Conservation (phyloP, 1,140 invertebrate genomes). For the Papilio dardanus region DNA sequence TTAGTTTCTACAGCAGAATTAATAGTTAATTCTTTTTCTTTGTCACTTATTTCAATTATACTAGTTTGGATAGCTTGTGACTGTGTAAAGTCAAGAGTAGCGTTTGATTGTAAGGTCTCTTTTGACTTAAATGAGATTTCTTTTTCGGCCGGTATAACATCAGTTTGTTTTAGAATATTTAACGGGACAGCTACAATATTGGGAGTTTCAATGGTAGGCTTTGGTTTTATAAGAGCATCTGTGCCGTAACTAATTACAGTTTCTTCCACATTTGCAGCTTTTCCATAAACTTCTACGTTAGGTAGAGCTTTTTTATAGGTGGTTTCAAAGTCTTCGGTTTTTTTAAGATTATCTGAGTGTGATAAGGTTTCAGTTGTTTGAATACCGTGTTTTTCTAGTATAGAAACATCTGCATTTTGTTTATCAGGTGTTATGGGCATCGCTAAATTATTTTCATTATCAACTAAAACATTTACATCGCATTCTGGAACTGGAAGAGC, state of each 20-base stretch:
- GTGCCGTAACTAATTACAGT: slow-evolving; percentile 52
- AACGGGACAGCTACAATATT: slow-evolving; percentile 49
- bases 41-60: slow-evolving; percentile 57
- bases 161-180: slow-evolving; percentile 60
- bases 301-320: slow-evolving; percentile 51
- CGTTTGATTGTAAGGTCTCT: slow-evolving; percentile 41
- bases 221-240: slow-evolving; percentile 49
- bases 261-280: slow-evolving; percentile 66
- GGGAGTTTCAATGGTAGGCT: slow-evolving; percentile 46
- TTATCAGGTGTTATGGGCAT: slow-evolving; percentile 50
- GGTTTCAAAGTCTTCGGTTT: slow-evolving; percentile 43
- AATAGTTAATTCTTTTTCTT: slow-evolving; percentile 55
- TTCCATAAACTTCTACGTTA: slow-evolving; percentile 69
- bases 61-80: slow-evolving; percentile 62
- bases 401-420: slow-evolving; percentile 55
- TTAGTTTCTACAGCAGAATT: slow-evolving; percentile 41
- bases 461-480: slow-evolving; percentile 57
- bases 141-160: slow-evolving; percentile 65
- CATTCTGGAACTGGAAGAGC: slow-evolving; percentile 59
- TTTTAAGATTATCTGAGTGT: slow-evolving; percentile 64
- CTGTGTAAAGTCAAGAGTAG: slow-evolving; percentile 52
- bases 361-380: slow-evolving; percentile 63
- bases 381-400: slow-evolving; percentile 55
- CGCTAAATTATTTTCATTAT: slow-evolving; percentile 58
- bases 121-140: slow-evolving; percentile 51